Evolutionary conservation across 2,113 vertebrate species (phyloP).

Genomic region (Gadus chalcogrammus): DNA sequence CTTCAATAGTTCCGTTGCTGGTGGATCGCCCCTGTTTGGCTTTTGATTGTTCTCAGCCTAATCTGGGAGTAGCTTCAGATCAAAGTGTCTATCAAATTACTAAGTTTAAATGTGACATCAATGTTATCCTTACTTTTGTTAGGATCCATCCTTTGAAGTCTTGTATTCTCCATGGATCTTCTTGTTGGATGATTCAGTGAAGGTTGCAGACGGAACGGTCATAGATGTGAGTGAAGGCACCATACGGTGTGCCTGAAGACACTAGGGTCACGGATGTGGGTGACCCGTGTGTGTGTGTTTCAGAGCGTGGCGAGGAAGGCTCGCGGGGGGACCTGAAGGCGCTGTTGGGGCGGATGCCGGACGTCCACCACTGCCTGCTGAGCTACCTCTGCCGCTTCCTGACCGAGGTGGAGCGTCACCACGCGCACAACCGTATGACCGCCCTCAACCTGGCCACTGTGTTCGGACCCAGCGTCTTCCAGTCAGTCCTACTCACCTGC

Average conservation of each 20-base stretch:
- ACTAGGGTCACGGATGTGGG: too few relatives aligned
- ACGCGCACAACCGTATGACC: constrained; percentile 84
- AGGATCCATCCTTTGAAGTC: background rate
- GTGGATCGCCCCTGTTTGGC: too few relatives aligned
- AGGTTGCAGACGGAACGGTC: too few relatives aligned
- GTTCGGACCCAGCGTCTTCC: constrained; percentile 90
- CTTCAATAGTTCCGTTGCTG: too few relatives aligned
- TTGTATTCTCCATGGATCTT: too few relatives aligned
- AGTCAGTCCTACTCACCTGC: constrained; percentile 75
- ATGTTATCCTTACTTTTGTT: background rate
- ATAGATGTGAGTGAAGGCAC: too few relatives aligned
- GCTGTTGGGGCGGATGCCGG: constrained; percentile 80
- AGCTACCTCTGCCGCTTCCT: constrained; percentile 88
- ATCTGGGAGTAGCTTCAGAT: too few relatives aligned
- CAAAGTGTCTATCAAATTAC: too few relatives aligned
- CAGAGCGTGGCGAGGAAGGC: constrained; percentile 60
- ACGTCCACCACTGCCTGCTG: constrained; percentile 80
- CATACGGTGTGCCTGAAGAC: too few relatives aligned
- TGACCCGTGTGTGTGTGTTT: background rate
- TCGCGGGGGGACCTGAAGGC: constrained; percentile 73
- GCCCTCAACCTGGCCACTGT: constrained; percentile 86
- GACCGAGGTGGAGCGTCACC: constrained; percentile 79
- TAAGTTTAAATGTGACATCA: too few relatives aligned
- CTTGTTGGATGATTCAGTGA: too few relatives aligned
- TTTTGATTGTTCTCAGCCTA: too few relatives aligned